Evolutionary conservation across 2,113 vertebrate species (phyloP), one percentile per base, ranked within the genome.

Genomic region (Dryoscopus gambensis): DNA sequence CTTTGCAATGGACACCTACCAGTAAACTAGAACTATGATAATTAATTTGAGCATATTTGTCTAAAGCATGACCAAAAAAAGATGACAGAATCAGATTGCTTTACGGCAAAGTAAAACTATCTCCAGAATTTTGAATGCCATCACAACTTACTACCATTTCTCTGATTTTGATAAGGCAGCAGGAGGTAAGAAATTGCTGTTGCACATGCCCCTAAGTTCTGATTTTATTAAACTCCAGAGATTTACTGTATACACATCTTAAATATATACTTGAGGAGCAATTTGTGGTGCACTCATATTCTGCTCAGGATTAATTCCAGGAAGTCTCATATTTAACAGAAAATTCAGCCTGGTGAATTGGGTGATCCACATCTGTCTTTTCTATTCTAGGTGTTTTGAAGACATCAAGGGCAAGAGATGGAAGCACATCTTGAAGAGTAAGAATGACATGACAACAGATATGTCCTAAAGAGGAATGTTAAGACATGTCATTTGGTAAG

Each of bases 381-480:
- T 87, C 57, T 92, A 0, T 96, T 93, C 15, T 63, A 97, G 96
- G 90, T 87, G 53, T 76, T 93, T 49, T 95, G 90, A 96, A 81
- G 89, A 75, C 23, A 12, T 57, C 53, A 42, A 47, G 49, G 18
- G 57, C 79, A 89, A 75, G 73, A 88, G 35, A 24, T 18, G 6
- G 56, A 92, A 87, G 44, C 2, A 0, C 39, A 49, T 64, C 44
- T 87, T 95, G 76, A 84, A 55, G 76, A 90, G 22, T 60, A 60
- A 80, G 52, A 89, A 63, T 84, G 47, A 33, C 37, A 47, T 87
- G 75, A 56, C 71, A 70, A 86, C 47, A 81, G 82, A 52, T 84
- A n/a, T 21, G 59, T 88, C 75, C 74, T 63, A 57, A 94, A 70
- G 76, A 89, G 52, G 60, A 74, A 86, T 56, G 56, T 81, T 92